phyloP scores from a whole-genome alignment of 1,140 invertebrate genomes.

The Drosophila fuyamai region DNA sequence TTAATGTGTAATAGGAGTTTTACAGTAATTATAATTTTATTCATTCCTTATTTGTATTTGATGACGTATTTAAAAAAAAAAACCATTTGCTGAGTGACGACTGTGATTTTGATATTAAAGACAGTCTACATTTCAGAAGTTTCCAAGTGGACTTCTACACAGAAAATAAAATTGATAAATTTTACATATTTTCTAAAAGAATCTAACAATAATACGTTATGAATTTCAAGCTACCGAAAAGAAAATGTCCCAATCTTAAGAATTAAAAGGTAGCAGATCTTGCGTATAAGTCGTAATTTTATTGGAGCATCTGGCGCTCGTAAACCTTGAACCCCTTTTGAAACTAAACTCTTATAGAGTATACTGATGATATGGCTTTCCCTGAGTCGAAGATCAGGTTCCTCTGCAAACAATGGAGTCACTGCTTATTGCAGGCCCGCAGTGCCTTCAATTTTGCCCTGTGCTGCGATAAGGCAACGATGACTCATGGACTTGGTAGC shows the following conservation, averaged over 20 bases:
- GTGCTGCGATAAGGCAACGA: conserved; percentile 22
- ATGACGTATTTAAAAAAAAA: neutral
- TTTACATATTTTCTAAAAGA: no score
- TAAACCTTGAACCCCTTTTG: neutral
- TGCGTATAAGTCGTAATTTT: no score
- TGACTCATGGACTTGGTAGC: conserved; percentile 28
- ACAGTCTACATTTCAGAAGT: neutral
- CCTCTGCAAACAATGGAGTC: conserved; percentile 35
- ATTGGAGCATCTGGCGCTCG: no score
- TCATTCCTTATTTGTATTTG: neutral
- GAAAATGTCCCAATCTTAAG: no score
- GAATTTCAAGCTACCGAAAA: no score
- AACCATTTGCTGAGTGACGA: neutral
- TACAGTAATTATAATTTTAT: neutral
- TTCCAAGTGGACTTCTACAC: neutral
- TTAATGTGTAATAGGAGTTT: neutral
- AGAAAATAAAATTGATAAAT: no score
- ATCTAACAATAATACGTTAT: no score
- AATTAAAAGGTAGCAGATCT: no score
- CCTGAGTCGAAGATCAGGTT: conserved; percentile 38
- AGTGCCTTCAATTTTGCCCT: conserved; percentile 10
- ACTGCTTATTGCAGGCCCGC: conserved; percentile 1
- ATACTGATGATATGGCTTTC: conserved; percentile 8
- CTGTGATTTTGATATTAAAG: neutral
- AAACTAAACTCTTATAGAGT: conserved; percentile 4